These are phyloP conservation scores for Dasypogon diadema DNA, from an alignment of 2,888 invertebrate genomes.

Conservation along the genomic window DNA sequence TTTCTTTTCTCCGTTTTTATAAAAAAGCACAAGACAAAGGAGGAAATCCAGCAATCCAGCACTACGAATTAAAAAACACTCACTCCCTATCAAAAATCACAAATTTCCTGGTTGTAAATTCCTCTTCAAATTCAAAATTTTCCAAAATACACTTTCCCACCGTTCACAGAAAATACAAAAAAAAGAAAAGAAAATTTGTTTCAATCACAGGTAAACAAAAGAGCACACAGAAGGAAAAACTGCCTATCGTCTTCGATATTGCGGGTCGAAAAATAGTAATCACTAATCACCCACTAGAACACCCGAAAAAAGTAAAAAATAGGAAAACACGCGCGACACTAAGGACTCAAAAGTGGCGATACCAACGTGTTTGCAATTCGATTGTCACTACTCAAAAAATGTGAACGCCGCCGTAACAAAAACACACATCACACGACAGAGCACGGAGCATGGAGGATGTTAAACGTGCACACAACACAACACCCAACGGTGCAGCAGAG, in stretches of 20 bases:
- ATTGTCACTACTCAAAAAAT: conserved; percentile 51
- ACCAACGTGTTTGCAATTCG: conserved; percentile 50
- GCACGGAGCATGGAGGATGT: not conserved
- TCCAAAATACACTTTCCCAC: too few species aligned
- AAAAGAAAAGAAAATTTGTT: too few species aligned
- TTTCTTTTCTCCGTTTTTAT: too few species aligned
- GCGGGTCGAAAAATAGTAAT: too few species aligned
- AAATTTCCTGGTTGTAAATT: too few species aligned
- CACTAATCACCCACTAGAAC: not conserved
- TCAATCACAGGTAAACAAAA: not conserved
- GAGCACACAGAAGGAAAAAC: not conserved
- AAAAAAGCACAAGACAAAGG: too few species aligned
- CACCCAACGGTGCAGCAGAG: too few species aligned
- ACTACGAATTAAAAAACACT: too few species aligned
- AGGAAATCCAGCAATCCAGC: too few species aligned
- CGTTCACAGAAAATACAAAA: not conserved
- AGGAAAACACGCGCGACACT: conserved; percentile 31
- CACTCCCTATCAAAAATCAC: too few species aligned
- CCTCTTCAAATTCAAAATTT: too few species aligned
- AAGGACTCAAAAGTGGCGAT: conserved; percentile 13
- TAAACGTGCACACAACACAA: not conserved
- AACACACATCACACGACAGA: conserved; percentile 28
- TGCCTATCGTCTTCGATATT: not conserved
- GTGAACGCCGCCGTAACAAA: conserved; percentile 36
- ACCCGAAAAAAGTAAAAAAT: too few species aligned